Evolutionary conservation across 30 jellyfish, hydroid and myxozoan species (phyloP), one percentile per base, ranked within the genome.

Genomic region (Turritopsis dohrnii): DNA sequence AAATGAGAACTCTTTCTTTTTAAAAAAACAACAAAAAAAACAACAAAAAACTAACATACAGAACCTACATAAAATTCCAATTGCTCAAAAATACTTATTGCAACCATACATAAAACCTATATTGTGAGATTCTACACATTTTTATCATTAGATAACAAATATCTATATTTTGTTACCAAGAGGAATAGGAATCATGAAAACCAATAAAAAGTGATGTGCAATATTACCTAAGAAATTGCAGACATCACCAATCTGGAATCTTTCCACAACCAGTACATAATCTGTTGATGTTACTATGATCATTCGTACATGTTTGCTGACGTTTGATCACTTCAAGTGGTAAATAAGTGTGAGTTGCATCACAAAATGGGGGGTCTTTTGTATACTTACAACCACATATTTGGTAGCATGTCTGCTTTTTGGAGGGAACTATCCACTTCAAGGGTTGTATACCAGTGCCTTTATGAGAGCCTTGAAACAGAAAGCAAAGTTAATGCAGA

Each of bases 191-290:
- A n/a, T n/a, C n/a, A n/a, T n/a, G n/a, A n/a, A n/a, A n/a, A n/a
- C n/a, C n/a, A n/a, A n/a, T 41, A 13, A 5, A 41, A 41, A 41
- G 60, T 41, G 13, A 41, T 41, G 60, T 3, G 9, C 5, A 41
- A 41, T 3, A 41, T 41, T 13, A 41, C 5, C 13, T 5, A 41
- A 41, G 13, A 41, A n/a, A n/a, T n/a, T n/a, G 18, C n/a, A 16
- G 72, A 60, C 21, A n/a, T 69, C 77, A 92, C 96, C 97, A 92
- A 54, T 92, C 95, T 26, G 97, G 96, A 16, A 65, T 75, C 97
- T 95, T 86, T 16, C 97, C 97, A 74, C 97, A 92, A 0, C 87
- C 88, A 0, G 96, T 87, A 81, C 97, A 92, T 41, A 92, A 29
- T 53, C 80, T 87, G 53, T 5, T 26, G 53, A 80, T 21, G 19